Evolutionary conservation across 2,888 invertebrate species (phyloP).

Genomic region (Drosophila demipolita): DNA sequence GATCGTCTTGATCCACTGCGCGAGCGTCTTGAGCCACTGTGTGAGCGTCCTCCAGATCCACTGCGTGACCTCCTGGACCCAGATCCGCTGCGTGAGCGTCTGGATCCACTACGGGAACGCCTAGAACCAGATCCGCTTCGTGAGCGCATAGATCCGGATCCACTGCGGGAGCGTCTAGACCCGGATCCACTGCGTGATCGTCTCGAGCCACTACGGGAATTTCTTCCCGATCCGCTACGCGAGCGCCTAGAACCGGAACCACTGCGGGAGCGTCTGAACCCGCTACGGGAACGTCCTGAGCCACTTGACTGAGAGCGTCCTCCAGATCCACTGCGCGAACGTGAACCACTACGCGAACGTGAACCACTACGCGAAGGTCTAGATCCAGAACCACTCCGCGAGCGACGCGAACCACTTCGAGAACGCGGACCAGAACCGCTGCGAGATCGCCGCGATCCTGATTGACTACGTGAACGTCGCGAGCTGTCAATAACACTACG

Average conservation of each 20-base stretch:
- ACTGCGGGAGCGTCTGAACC: conserved; percentile 70
- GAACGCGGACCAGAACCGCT: conserved; percentile 50
- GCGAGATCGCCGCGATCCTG: conserved; percentile 37
- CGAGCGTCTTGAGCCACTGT: conserved; percentile 35
- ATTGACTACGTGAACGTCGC: conserved; percentile 74
- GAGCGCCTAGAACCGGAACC: conserved; percentile 55
- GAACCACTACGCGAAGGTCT: conserved; percentile 58
- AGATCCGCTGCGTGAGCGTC: conserved; percentile 73
- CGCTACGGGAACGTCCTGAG: conserved; percentile 40
- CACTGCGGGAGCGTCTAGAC: conserved; percentile 59
- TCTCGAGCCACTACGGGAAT: conserved; percentile 67
- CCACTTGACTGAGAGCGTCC: conserved; percentile 36
- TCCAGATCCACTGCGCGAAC: conserved; percentile 63
- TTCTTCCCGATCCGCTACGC: conserved; percentile 42
- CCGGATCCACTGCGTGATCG: conserved; percentile 63
- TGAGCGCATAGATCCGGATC: conserved; percentile 59
- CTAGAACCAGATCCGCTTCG: conserved; percentile 54
- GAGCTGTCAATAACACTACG: conserved; percentile 40
- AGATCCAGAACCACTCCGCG: conserved; percentile 61
- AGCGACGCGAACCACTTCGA: conserved; percentile 56
- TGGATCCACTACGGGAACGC: conserved; percentile 56
- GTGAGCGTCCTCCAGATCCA: conserved; percentile 36
- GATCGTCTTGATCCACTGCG: conserved; percentile 58
- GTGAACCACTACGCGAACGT: conserved; percentile 61
- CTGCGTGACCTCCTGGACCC: conserved; percentile 65